Conservation (phyloP, 2,888 invertebrate species). For the Balanococcus diminutus region DNA sequence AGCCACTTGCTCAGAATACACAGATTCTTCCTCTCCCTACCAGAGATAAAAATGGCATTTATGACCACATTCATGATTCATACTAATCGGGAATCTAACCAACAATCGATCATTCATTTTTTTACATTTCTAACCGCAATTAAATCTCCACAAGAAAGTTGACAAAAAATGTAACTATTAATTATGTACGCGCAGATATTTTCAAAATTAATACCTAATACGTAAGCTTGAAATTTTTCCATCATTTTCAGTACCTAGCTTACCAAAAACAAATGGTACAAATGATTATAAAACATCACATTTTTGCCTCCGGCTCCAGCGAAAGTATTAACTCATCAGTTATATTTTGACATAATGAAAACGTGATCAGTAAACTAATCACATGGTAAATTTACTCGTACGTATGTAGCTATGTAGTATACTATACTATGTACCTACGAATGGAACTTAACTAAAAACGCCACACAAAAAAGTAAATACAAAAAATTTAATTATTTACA, state of each 20-base stretch:
- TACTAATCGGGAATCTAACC: no score
- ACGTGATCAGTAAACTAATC: slow-evolving; percentile 25
- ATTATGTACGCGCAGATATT: neutral
- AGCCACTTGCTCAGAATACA: no score
- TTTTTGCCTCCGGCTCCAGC: neutral
- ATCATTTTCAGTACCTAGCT: neutral
- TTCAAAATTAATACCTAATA: neutral
- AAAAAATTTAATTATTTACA: neutral
- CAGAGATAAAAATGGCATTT: no score
- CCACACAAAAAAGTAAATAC: neutral
- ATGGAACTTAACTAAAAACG: neutral
- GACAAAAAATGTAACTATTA: neutral
- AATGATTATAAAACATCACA: neutral
- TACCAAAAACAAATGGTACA: neutral
- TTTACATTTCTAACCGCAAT: no score
- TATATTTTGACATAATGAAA: slow-evolving; percentile 31
- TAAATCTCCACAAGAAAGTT: neutral
- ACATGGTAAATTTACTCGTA: no score
- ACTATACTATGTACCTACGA: neutral
- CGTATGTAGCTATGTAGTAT: no score
- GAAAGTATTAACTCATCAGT: slow-evolving; percentile 22
- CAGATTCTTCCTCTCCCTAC: no score
- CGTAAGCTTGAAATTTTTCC: neutral
- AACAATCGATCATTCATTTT: no score
- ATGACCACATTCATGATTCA: no score